Percentiles rank a stretch among this genome's conserved stretches.
Conservation (phyloP, 2,113 vertebrate species). For the Etheostoma spectabile region DNA sequence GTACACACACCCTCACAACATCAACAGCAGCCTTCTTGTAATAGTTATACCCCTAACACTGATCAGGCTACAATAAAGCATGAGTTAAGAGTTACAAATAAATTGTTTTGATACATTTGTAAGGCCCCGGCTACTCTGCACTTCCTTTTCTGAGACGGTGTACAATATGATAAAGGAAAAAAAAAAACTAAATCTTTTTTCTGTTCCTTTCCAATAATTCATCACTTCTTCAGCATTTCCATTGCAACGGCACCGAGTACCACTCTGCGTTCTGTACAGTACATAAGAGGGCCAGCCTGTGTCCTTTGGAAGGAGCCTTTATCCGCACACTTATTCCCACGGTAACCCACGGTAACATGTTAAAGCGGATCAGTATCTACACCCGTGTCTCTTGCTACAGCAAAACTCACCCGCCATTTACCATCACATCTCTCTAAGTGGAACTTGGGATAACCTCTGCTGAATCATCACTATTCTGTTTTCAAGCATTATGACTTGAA, state of each 20-base stretch:
- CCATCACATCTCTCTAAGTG: constrained; percentile 8
- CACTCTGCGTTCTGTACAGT: constrained; percentile 54
- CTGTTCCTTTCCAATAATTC: constrained; percentile 54
- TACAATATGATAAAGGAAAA: constrained; percentile 16
- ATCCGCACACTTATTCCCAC: background rate
- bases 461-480: constrained; percentile 24
- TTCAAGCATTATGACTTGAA: background rate
- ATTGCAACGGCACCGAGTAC: constrained; percentile 65
- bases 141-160: background rate
- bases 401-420: constrained; percentile 20
- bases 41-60: constrained; percentile 9
- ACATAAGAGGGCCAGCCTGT: constrained; percentile 46
- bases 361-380: constrained; percentile 19
- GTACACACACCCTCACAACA: background rate
- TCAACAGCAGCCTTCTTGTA: background rate
- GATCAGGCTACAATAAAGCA: background rate
- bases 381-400: background rate
- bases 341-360: too few species aligned
- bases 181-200: constrained; percentile 31
- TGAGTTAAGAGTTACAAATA: background rate
- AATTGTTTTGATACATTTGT: background rate
- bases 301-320: constrained; percentile 41
- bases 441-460: constrained; percentile 30
- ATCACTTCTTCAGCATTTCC: constrained; percentile 72
- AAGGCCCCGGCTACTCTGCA: background rate